These are phyloP conservation scores for Eupristina koningsbergeri DNA, from an alignment of 1,140 invertebrate species.

Conservation along the genomic window DNA sequence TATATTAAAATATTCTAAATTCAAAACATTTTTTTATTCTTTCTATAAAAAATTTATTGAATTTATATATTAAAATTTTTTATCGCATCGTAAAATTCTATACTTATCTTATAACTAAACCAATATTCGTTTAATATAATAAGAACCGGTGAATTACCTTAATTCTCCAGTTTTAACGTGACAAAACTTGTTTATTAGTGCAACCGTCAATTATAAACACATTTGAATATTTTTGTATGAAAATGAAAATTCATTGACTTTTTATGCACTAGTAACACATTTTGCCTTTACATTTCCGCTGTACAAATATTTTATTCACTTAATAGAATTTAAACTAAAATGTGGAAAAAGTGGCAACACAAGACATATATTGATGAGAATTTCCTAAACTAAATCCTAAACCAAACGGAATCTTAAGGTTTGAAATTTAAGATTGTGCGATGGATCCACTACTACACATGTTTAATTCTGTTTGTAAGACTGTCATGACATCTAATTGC, in stretches of 20 bases:
- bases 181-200: neutral
- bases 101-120: too few species aligned
- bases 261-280: neutral
- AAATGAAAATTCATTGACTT: neutral
- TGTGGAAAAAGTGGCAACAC: neutral
- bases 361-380: neutral
- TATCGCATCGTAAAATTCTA: too few species aligned
- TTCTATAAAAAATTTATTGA: too few species aligned
- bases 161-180: neutral
- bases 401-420: neutral
- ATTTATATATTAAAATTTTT: too few species aligned
- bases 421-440: neutral
- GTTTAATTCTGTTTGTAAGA: neutral
- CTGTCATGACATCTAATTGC: neutral
- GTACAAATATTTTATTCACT: neutral
- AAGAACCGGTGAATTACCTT: neutral
- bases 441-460: neutral
- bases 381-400: neutral
- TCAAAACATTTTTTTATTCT: too few species aligned
- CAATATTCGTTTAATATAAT: neutral
- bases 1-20: too few species aligned
- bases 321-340: neutral
- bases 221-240: neutral
- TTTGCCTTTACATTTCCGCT: neutral
- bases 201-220: conserved; percentile 6